These are phyloP conservation scores for Chondrosia reniformis DNA, from an alignment of 37 sponge, comb jelly and placozoan genomes.

Conservation along the genomic window DNA sequence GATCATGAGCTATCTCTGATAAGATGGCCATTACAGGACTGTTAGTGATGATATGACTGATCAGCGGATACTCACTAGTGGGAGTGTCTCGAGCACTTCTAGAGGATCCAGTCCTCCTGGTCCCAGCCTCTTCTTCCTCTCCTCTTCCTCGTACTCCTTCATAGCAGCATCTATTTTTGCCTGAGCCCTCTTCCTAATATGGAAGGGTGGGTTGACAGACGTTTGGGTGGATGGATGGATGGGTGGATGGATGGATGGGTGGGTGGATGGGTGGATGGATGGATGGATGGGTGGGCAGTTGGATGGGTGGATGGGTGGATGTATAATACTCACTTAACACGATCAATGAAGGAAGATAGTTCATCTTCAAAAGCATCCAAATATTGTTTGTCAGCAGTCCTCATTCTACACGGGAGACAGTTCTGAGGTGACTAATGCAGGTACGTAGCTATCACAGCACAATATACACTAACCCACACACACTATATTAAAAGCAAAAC, in stretches of 20 bases:
- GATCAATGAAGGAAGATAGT: slow-evolving; percentile 64
- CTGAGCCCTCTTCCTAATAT: slow-evolving; percentile 78
- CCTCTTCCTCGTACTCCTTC: slow-evolving; percentile 72
- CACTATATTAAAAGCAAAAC: neutral
- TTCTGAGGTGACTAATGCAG: too few relatives aligned
- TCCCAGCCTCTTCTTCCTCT: slow-evolving; percentile 88
- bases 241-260: too few relatives aligned
- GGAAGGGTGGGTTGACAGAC: too few relatives aligned
- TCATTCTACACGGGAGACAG: slow-evolving; percentile 79
- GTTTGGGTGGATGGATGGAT: too few relatives aligned
- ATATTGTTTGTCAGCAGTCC: slow-evolving; percentile 90
- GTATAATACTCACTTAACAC: too few relatives aligned
- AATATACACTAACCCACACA: neutral
- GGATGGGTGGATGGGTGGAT: too few relatives aligned
- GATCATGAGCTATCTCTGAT: too few relatives aligned
- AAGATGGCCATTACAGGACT: too few relatives aligned
- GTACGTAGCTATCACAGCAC: neutral
- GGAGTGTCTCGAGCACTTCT: slow-evolving; percentile 92
- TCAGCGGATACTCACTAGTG: slow-evolving; percentile 70
- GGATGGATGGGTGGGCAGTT: too few relatives aligned
- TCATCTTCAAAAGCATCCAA: slow-evolving; percentile 91
- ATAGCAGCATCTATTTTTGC: slow-evolving; percentile 72
- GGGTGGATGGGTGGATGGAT: too few relatives aligned
- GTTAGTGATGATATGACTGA: too few relatives aligned
- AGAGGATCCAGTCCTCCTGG: slow-evolving; percentile 98